Conservation (phyloP, 2,797 vertebrate genomes). For the Alectoris magna region DNA sequence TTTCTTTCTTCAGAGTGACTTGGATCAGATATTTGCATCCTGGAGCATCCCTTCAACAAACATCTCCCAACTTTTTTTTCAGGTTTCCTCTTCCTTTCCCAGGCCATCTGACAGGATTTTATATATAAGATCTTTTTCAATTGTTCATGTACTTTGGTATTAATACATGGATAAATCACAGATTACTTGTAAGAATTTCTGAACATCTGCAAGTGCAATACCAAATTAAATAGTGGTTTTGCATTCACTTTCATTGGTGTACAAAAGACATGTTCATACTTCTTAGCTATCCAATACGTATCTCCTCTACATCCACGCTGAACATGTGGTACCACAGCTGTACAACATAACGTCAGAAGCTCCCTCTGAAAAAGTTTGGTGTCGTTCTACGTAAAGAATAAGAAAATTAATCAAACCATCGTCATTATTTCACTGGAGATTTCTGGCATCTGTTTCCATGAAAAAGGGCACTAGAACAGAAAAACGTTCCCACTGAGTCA, state of each 20-base stretch:
- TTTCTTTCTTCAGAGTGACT: background rate
- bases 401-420: background rate
- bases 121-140: background rate
- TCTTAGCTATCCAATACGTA: background rate
- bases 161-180: background rate
- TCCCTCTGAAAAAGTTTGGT: background rate
- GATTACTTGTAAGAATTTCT: background rate
- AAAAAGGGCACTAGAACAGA: background rate
- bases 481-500: constrained; percentile 4
- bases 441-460: background rate
- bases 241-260: background rate
- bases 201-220: background rate
- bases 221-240: background rate
- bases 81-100: background rate
- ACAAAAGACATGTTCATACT: background rate
- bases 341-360: rapidly evolving
- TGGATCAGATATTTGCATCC: background rate
- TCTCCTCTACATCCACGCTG: background rate
- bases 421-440: background rate
- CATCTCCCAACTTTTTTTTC: background rate
- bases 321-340: background rate
- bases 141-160: background rate
- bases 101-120: background rate
- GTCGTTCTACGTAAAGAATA: background rate
- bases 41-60: background rate